Evolutionary conservation across 2,113 vertebrate genomes (phyloP).

Genomic region (Caloenas nicobarica): DNA sequence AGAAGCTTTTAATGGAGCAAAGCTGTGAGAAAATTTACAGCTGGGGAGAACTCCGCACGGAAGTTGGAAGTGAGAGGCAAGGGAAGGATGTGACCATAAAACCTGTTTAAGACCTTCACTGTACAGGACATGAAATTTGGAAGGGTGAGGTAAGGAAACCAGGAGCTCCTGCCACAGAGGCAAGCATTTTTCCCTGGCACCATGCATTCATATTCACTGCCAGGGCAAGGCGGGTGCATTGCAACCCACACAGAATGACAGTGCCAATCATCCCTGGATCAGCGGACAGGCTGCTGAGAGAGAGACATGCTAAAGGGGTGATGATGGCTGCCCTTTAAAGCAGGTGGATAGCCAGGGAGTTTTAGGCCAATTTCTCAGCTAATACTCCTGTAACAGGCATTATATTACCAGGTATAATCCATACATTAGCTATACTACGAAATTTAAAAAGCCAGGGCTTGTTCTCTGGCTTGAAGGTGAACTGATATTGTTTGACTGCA

Average conservation of each 20-base stretch:
- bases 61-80: neutral
- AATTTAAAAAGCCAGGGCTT: neutral
- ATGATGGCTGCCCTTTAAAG: neutral
- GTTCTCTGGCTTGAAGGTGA: neutral
- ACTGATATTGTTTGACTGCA: neutral
- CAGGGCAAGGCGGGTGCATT: accelerated
- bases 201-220: neutral
- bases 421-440: neutral
- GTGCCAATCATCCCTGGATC: accelerated
- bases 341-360: neutral
- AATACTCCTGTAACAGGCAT: neutral
- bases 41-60: neutral
- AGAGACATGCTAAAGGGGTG: neutral
- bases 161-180: neutral
- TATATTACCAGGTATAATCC: neutral
- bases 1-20: neutral
- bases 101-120: neutral
- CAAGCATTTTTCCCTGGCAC: neutral
- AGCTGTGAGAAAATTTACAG: neutral
- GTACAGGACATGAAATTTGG: neutral
- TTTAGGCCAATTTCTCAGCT: neutral
- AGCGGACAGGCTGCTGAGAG: neutral
- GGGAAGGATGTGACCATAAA: neutral
- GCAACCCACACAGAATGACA: neutral
- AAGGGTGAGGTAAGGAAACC: neutral